Percentiles rank a stretch among this genome's conserved stretches.
Evolutionary conservation across 2,888 invertebrate species (phyloP).

Genomic region (Parnassius glacialis): DNA sequence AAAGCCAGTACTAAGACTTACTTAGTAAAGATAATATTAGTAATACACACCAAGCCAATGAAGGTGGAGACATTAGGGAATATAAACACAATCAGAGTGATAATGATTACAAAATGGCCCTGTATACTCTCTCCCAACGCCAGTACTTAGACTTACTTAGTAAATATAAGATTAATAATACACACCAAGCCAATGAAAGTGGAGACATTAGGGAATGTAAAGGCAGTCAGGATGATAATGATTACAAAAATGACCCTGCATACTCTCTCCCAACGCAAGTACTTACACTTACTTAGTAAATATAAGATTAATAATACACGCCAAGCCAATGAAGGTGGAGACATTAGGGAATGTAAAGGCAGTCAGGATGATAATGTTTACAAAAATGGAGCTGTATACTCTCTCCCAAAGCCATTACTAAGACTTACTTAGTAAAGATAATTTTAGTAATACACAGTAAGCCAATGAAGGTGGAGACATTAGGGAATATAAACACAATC

Average conservation of each 20-base stretch:
- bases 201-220: conserved; percentile 44
- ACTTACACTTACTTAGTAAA: conserved; percentile 15
- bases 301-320: too few relatives aligned
- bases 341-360: too few relatives aligned
- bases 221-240: conserved; percentile 38
- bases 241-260: conserved; percentile 42
- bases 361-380: too few relatives aligned
- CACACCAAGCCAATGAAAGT: conserved; percentile 51
- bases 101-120: conserved; percentile 36
- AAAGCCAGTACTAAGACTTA: conserved; percentile 43
- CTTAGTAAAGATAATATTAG: background rate
- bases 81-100: conserved; percentile 38
- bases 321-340: conserved; percentile 38
- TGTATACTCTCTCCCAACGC: conserved; percentile 55
- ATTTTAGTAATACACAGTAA: conserved; percentile 40
- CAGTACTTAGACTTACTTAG: conserved; percentile 39
- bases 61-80: conserved; percentile 51
- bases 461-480: conserved; percentile 47
- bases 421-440: too few relatives aligned
- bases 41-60: conserved; percentile 48
- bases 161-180: background rate
- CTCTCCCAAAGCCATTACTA: too few relatives aligned
- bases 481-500: conserved; percentile 42
- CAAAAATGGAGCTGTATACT: too few relatives aligned
- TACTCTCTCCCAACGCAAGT: conserved; percentile 55